Percentiles rank a stretch among this genome's conserved stretches.
Evolutionary conservation across 1,140 invertebrate genomes (phyloP).

Genomic region (Drosophila micromelanica): DNA sequence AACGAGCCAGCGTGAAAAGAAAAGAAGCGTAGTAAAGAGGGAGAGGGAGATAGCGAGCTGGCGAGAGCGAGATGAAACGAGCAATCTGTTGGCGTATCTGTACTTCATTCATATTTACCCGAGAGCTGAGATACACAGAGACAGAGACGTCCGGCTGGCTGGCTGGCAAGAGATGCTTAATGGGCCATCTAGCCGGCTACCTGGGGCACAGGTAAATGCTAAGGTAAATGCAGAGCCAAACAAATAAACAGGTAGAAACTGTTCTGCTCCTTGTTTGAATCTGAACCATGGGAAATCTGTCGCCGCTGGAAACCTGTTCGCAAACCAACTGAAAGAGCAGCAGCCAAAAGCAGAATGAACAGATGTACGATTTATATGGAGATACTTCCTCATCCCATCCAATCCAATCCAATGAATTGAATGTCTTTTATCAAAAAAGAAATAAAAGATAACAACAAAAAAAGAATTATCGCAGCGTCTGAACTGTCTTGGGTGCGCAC

Average conservation of each 20-base stretch:
- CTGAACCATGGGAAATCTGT: conserved; percentile 73
- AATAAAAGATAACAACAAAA: background rate
- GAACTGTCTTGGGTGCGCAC: conserved; percentile 16
- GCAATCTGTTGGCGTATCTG: conserved; percentile 55
- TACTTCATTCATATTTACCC: conserved; percentile 79
- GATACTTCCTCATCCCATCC: conserved; percentile 50
- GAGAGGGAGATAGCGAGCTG: background rate
- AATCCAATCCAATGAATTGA: conserved; percentile 56
- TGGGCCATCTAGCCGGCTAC: conserved; percentile 53
- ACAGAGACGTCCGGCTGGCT: background rate
- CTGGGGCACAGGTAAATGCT: conserved; percentile 56
- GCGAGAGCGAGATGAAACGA: background rate
- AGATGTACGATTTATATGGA: conserved; percentile 57
- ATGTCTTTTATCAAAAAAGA: conserved; percentile 58
- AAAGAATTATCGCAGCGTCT: conserved; percentile 3
- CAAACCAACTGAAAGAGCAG: conserved; percentile 24
- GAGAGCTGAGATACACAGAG: conserved; percentile 18
- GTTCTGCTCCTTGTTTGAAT: conserved; percentile 59
- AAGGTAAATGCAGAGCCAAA: conserved; percentile 48
- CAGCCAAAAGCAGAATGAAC: conserved; percentile 34
- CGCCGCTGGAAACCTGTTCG: conserved; percentile 70
- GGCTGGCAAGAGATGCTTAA: conserved; percentile 65
- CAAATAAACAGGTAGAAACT: conserved; percentile 57
- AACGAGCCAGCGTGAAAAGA: conserved; percentile 19
- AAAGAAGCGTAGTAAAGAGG: background rate